Percentiles rank a stretch among this genome's conserved stretches.
phyloP scores from a whole-genome alignment of 2,797 vertebrate species.

The Euthynnus affinis region DNA sequence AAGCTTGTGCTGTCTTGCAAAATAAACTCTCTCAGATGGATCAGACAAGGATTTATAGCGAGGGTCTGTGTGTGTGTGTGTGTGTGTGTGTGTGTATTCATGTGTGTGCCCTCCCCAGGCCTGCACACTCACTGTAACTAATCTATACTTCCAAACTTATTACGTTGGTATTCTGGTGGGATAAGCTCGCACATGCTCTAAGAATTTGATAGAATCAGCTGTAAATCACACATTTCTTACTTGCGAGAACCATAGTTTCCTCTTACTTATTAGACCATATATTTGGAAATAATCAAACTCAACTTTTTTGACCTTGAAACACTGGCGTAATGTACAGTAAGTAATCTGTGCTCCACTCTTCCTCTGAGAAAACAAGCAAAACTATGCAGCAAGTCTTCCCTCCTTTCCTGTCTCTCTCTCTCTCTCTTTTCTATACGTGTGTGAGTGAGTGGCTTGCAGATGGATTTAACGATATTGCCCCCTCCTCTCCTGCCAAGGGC shows the following conservation, averaged over 20 bases:
- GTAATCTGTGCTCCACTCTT: not conserved
- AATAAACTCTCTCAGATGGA: constrained; percentile 72
- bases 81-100: not conserved
- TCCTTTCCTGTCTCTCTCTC: not conserved
- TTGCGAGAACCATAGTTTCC: too few relatives aligned
- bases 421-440: not conserved
- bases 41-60: constrained; percentile 67
- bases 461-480: not conserved
- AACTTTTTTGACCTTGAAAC: constrained; percentile 9
- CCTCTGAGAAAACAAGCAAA: constrained; percentile 18
- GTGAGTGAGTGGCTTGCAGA: constrained; percentile 5
- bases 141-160: not conserved
- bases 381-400: constrained; percentile 12
- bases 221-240: not conserved
- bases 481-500: constrained; percentile 3
- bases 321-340: not conserved
- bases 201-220: not conserved
- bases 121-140: not conserved
- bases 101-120: not conserved
- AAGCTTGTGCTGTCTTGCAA: constrained; percentile 56
- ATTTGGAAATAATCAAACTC: not conserved
- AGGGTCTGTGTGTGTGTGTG: constrained; percentile 36
- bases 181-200: not conserved
- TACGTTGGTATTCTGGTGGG: not conserved
- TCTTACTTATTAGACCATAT: not conserved